A percentile compares a stretch with the other conserved stretches of the same genome.
Conservation (phyloP, 2,113 vertebrate genomes). For the Haemorhous mexicanus region DNA sequence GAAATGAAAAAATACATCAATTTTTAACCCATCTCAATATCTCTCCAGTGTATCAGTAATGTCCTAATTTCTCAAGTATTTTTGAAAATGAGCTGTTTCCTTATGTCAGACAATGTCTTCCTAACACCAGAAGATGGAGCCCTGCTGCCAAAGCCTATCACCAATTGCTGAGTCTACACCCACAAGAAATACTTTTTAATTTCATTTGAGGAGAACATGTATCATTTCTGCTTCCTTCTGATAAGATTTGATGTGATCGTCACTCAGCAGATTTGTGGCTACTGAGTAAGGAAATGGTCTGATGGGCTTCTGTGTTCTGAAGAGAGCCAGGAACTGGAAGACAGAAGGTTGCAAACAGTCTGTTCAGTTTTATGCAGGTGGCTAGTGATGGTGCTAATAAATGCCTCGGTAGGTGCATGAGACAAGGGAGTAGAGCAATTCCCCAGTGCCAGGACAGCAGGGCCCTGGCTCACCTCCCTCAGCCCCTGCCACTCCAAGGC, state of each 20-base stretch:
- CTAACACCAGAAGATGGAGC: slow-evolving; percentile 56
- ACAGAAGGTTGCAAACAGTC: background rate
- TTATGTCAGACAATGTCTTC: background rate
- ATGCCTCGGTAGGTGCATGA: rapidly evolving
- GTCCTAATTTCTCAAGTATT: background rate
- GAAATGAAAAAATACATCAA: background rate
- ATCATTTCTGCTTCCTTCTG: background rate
- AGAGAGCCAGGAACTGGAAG: background rate
- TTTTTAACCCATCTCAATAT: background rate
- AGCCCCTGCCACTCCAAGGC: rapidly evolving
- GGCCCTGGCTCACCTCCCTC: rapidly evolving
- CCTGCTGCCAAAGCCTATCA: background rate
- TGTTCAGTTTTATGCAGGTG: background rate
- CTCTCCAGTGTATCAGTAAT: background rate
- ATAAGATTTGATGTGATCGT: background rate
- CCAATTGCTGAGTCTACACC: background rate
- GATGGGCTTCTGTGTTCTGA: background rate
- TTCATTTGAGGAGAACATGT: background rate
- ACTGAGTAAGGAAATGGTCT: background rate
- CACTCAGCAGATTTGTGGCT: background rate
- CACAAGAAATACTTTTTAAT: background rate
- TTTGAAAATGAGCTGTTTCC: background rate
- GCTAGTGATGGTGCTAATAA: background rate
- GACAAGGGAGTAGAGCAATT: background rate
- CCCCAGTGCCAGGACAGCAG: background rate